Conservation (phyloP, 2,797 vertebrate genomes). For the Smutsia gigantea region DNA sequence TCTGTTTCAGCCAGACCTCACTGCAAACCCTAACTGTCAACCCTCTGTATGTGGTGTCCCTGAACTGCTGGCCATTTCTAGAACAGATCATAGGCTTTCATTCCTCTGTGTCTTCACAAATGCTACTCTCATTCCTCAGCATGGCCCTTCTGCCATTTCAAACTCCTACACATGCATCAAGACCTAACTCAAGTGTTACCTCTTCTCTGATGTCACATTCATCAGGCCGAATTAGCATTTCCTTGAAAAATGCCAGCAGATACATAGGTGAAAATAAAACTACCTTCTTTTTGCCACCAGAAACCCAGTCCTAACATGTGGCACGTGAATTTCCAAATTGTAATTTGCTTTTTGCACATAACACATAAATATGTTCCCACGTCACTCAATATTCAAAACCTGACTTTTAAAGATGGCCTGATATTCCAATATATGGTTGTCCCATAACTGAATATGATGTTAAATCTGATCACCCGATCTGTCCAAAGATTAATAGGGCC, state of each 20-base stretch:
- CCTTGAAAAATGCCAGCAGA: not conserved
- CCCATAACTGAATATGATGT: slow-evolving; percentile 21
- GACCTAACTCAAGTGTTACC: not conserved
- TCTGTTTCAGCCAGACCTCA: not conserved
- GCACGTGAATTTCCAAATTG: not conserved
- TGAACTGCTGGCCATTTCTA: not conserved
- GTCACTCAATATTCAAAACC: slow-evolving; percentile 25
- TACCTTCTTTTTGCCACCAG: not conserved
- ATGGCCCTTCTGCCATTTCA: not conserved
- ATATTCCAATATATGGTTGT: slow-evolving; percentile 22
- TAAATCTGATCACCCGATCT: slow-evolving; percentile 7
- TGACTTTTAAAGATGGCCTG: slow-evolving; percentile 46
- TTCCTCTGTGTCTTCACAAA: not conserved
- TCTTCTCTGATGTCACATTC: not conserved
- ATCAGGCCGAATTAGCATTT: slow-evolving; percentile 9
- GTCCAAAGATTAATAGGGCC: not conserved
- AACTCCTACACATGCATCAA: not conserved
- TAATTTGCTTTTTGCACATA: not conserved
- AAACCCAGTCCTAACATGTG: slow-evolving; percentile 22
- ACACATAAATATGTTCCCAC: slow-evolving; percentile 25
- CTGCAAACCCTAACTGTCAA: not conserved
- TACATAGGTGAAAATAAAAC: slow-evolving; percentile 58
- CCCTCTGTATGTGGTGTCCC: not conserved
- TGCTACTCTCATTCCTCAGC: not conserved
- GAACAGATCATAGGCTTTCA: not conserved